Base-by-base conservation (phyloP, 2,797 vertebrate genomes). In the Euphonia xanthogaster region DNA sequence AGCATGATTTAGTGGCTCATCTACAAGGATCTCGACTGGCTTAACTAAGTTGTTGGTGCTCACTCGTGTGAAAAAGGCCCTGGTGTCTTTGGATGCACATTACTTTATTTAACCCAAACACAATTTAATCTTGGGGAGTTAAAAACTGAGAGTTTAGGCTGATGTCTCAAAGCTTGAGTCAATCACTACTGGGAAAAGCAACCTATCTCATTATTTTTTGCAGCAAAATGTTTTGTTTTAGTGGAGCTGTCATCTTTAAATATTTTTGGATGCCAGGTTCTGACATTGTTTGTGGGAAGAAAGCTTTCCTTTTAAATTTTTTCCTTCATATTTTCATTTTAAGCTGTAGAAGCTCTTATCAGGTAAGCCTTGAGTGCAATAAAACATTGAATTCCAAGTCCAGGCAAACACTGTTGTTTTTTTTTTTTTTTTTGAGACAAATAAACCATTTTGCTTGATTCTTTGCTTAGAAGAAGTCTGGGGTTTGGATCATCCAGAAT, bases 361-460 rank as follows among this genome's bases (percentile, higher is more conserved):
- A 65, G 42, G 25, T 33, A 79, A 79, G 16, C 21, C 28, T 16
- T 3, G 20, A 72, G 35, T 51, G 33, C 57, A 60, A 55, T 9
- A 58, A 80, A 75, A 11, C 11, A 8, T 55, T 65, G 30, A 61
- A 28, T 53, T 80, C 48, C 7, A 35, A 58, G 17, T 37, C 5
- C 71, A 88, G 33, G 14, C 25, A 58, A 75, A 30, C 4, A 31
- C 1, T 12, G 8, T 9, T 15, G 17, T 66, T 73, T 45, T 89
- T 77, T 66, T 12, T 9, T 15, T 17, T 66, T 73, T 45, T 89
- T 77, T 66, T 12, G 58, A 72, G 44, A 23, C 3, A 63, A 63
- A 67, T 8, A 20, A 73, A 50, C 2, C 0, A 0, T 37, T 85
- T 51, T 75, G 28, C 23, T 51, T 0, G 0, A 60, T 44, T 10